Evolutionary conservation across 2,113 vertebrate species (phyloP), one percentile per base, ranked within the genome.

Genomic region (Pyxicephalus adspersus): DNA sequence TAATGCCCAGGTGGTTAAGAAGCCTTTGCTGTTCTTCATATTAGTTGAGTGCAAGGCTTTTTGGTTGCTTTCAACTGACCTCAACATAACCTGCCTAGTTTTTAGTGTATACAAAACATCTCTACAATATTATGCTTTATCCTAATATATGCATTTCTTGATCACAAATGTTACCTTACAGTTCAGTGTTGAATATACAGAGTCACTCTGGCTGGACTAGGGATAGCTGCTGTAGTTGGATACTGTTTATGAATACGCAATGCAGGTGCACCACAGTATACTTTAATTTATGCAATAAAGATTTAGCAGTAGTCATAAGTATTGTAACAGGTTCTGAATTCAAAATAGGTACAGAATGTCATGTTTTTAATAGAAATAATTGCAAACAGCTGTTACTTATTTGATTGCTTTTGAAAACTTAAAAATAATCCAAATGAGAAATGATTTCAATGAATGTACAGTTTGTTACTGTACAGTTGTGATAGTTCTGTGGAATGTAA

Each of bases 311-410:
- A 18, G n/a, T 65, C 18, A 18, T 65, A 65, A 65, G 28, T 29
- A 20, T 18, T 45, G 11, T 20, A n/a, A 76, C 73, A 13, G 23
- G 22, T 66, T 76, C 22, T 9, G 25, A 25, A 76, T 51, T 25
- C 1, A n/a, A 29, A 50, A 19, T 16, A 38, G 15, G 61, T 61
- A 77, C 11, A 54, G 26, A 52, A 54, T n/a, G 17, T 29, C 20
- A 28, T 52, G 25, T 19, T 76, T 63, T 58, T 28, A 54, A 18
- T n/a, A 28, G 20, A 26, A 3, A 54, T 64, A 65, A 77, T 77
- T 77, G 61, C 13, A 65, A 26, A 26, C 75, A 65, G 61, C 5
- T 77, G 75, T 51, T 65, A 29, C 23, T 45, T 51, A 64, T 25
- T 52, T 52, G 8, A 64, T 26, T 76, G 50, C 26, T 58, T 73